phyloP scores from a whole-genome alignment of 2,797 vertebrate species.

The Mus caroli region DNA sequence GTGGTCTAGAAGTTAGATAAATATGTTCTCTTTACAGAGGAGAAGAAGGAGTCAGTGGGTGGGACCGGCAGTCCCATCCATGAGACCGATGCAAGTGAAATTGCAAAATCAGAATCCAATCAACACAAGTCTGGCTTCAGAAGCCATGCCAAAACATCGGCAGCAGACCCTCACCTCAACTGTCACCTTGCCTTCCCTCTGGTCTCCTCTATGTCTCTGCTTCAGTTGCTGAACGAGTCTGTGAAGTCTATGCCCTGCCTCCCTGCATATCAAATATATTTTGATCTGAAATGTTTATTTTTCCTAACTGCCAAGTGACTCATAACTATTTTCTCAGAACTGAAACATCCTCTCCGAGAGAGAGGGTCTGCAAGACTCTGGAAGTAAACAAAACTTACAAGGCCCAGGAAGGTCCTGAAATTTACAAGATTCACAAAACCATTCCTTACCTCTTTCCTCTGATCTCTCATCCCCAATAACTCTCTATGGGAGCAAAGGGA shows the following conservation, averaged over 20 bases:
- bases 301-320: background rate
- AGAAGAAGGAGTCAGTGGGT: background rate
- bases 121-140: background rate
- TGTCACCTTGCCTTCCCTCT: background rate
- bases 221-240: too few relatives aligned
- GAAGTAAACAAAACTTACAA: background rate
- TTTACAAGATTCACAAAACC: background rate
- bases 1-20: background rate
- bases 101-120: background rate
- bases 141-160: background rate
- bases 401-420: background rate
- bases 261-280: background rate
- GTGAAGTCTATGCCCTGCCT: background rate
- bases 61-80: background rate
- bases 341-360: background rate
- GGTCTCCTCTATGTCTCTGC: background rate
- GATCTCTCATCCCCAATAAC: too few relatives aligned
- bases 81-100: background rate
- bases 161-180: background rate
- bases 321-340: background rate
- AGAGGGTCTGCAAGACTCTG: background rate
- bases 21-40: background rate
- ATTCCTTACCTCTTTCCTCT: background rate
- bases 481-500: background rate
- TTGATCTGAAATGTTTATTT: background rate